Conservation (phyloP, 2,113 vertebrate species). For the Cyprinodon brontotheroides region DNA sequence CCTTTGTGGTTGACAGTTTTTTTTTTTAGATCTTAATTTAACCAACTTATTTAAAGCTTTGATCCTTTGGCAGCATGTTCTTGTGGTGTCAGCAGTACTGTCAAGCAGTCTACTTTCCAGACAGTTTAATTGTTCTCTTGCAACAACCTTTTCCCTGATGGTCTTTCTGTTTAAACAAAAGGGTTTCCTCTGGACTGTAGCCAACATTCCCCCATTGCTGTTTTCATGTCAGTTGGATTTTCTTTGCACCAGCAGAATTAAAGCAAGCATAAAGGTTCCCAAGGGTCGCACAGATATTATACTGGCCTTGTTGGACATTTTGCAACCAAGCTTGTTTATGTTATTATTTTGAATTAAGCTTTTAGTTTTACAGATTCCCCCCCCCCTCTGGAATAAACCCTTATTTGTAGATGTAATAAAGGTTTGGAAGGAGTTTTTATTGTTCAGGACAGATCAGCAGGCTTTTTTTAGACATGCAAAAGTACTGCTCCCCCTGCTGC, state of each 20-base stretch:
- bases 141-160: slow-evolving; percentile 34
- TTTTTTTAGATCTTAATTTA: slow-evolving; percentile 5
- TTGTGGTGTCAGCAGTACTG: slow-evolving; percentile 13
- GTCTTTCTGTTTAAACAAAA: slow-evolving; percentile 48
- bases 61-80: slow-evolving; percentile 28
- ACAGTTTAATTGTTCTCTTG: slow-evolving; percentile 28
- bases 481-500: not conserved
- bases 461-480: slow-evolving; percentile 3
- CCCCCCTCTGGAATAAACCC: no score
- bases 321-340: not conserved
- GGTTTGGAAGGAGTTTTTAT: not conserved
- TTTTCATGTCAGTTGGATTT: slow-evolving; percentile 31
- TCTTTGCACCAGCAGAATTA: not conserved
- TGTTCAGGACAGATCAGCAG: not conserved
- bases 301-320: not conserved
- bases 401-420: not conserved
- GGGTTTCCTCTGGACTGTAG: slow-evolving; percentile 27
- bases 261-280: not conserved
- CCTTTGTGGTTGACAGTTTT: not conserved
- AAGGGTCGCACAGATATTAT: slow-evolving; percentile 5
- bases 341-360: not conserved
- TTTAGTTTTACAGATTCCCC: no score
- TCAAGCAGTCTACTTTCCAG: slow-evolving; percentile 19
- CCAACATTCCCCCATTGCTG: slow-evolving; percentile 41
- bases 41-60: slow-evolving; percentile 37